A percentile compares a stretch with the other conserved stretches of the same genome.
Evolutionary conservation across 2,888 invertebrate genomes (phyloP).

Genomic region (Hipparchia semele): DNA sequence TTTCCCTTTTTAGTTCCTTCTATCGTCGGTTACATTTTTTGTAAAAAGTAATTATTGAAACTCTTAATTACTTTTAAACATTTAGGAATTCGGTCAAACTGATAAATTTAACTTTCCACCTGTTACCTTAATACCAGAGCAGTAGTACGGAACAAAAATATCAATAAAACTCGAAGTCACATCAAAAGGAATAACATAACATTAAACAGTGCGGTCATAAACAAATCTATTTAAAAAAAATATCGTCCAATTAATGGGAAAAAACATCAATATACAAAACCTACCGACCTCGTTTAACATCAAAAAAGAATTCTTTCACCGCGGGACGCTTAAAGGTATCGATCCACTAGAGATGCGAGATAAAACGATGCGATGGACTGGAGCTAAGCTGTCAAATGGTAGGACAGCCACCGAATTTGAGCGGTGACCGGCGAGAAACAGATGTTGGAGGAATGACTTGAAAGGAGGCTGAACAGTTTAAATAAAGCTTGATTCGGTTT

Average conservation of each 20-base stretch:
- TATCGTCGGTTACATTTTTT: too few species aligned
- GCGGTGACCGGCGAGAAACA: too few species aligned
- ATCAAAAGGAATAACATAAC: slow-evolving; percentile 18
- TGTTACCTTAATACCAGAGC: neutral
- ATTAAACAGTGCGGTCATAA: neutral
- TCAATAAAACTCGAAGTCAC: neutral
- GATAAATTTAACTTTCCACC: neutral
- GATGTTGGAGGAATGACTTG: too few species aligned
- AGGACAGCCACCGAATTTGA: too few species aligned
- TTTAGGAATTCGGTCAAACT: neutral
- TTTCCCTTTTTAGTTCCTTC: too few species aligned
- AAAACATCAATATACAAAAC: slow-evolving; percentile 34
- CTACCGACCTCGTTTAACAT: slow-evolving; percentile 40
- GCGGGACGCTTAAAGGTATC: slow-evolving; percentile 39
- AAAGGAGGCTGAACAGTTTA: too few species aligned
- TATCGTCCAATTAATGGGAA: slow-evolving; percentile 33
- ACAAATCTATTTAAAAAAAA: slow-evolving; percentile 22
- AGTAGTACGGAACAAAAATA: neutral
- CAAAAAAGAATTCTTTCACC: slow-evolving; percentile 43
- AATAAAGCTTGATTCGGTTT: too few species aligned
- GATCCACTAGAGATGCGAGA: neutral
- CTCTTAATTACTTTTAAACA: too few species aligned
- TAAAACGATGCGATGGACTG: neutral
- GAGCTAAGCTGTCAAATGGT: too few species aligned
- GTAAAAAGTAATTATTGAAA: too few species aligned